Evolutionary conservation across 92 coral and sea anemone genomes (phyloP), one percentile per base, ranked within the genome.

Genomic region (Paramuricea clavata): DNA sequence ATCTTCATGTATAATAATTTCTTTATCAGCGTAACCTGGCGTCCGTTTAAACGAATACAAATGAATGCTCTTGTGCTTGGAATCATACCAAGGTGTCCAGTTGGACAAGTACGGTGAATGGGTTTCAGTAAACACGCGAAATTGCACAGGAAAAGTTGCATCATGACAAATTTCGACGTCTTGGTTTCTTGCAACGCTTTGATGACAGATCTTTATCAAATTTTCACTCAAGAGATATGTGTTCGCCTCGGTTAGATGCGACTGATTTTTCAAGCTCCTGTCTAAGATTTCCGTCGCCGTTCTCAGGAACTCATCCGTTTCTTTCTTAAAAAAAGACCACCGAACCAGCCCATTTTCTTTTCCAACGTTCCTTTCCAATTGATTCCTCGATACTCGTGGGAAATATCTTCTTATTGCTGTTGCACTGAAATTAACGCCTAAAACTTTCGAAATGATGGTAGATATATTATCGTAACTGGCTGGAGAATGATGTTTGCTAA

Each of bases 291-390:
- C 54, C 33, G 7, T 54, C 5, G 81, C n/a, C 19, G n/a, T 54
- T 23, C 9, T 17, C 43, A 74, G 49, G 7, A 44, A 50, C 43
- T 28, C 33, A 26, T 84, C 82, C 10, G 74, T 49, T 27, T 84
- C 49, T 10, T 33, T 41, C 32, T 25, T 41, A 22, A 79, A 87
- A 62, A 50, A 72, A 4, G 26, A 5, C 90, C 87, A 87, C 25
- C 89, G 78, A 30, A 62, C 25, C 25, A 23, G 50, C 32, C 90
- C 82, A 54, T 80, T 87, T 25, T 52, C 70, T 27, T 87, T 87
- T 56, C 90, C 90, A 26, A 87, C 21, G 44, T 57, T 44, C 61
- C 32, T 41, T 7, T 81, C 62, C 17, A 64, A 23, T 62, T 41
- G 10, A 23, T 81, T 81, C 16, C 30, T 81, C 54, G 56, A 36